Evolutionary conservation across 92 coral and sea anemone species (phyloP).

Genomic region (Desmophyllum pertusum): DNA sequence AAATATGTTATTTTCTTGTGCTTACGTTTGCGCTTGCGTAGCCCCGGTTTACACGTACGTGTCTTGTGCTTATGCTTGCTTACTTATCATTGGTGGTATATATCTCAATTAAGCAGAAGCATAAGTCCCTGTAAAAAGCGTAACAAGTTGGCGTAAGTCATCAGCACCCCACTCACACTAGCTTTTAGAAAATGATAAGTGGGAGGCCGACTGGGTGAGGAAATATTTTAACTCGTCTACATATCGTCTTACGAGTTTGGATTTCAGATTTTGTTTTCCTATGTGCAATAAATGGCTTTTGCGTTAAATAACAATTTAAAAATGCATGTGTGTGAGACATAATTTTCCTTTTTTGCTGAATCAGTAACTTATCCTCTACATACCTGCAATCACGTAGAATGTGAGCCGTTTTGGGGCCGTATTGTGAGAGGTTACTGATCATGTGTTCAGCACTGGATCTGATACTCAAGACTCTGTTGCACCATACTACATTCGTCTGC

Average conservation of each 20-base stretch:
- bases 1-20: no score
- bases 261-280: background rate
- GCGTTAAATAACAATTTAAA: no score
- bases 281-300: background rate
- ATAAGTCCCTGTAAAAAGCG: background rate
- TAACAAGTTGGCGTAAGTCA: background rate
- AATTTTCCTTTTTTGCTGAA: background rate
- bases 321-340: background rate
- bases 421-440: constrained; percentile 27
- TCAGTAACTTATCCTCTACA: constrained; percentile 12
- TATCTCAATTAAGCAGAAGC: no score
- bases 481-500: constrained; percentile 68
- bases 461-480: constrained; percentile 75
- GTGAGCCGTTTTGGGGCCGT: constrained; percentile 36
- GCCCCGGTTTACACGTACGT: no score
- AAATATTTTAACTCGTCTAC: background rate
- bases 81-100: background rate
- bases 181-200: background rate
- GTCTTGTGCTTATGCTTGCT: no score
- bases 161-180: background rate
- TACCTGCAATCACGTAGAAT: constrained; percentile 75
- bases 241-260: background rate
- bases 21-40: no score
- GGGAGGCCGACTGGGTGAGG: background rate
- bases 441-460: constrained; percentile 70